Conservation (phyloP, 64 coral and sea anemone species). For the Pocillopora damicornis region DNA sequence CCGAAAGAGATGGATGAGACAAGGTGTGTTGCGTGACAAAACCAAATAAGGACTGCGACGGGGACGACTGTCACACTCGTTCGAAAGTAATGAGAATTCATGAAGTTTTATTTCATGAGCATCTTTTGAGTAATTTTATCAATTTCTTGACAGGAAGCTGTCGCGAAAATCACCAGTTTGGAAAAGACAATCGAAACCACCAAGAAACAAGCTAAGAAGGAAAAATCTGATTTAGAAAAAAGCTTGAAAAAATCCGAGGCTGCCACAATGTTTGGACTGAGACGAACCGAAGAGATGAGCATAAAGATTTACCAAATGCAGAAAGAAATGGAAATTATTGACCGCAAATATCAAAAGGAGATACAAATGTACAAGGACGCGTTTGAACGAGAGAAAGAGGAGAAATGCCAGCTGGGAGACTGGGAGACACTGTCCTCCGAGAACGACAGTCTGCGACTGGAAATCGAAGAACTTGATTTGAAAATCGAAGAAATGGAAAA, state of each 20-base stretch:
- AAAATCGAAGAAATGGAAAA: constrained; percentile 80
- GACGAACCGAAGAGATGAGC: constrained; percentile 96
- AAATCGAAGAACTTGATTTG: constrained; percentile 70
- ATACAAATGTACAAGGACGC: constrained; percentile 90
- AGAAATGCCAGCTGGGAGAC: constrained; percentile 31
- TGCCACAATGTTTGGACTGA: constrained; percentile 86
- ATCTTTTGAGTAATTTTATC: not conserved
- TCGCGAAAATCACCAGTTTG: constrained; percentile 54
- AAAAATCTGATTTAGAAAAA: constrained; percentile 77
- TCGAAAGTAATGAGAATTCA: too few species aligned
- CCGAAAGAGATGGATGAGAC: too few species aligned
- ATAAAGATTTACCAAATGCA: constrained; percentile 99
- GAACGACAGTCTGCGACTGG: constrained; percentile 71
- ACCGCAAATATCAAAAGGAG: constrained; percentile 85
- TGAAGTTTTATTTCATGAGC: not conserved
- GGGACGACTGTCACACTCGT: too few species aligned
- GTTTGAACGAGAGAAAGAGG: constrained; percentile 76
- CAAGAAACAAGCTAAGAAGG: constrained; percentile 42
- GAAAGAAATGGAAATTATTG: constrained; percentile 94
- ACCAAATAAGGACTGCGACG: too few species aligned
- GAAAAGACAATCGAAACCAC: constrained; percentile 60
- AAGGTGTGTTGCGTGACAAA: too few species aligned
- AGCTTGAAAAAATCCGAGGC: constrained; percentile 84
- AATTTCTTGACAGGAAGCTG: constrained; percentile 35
- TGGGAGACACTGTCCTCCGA: constrained; percentile 46